Percentiles rank a stretch among this genome's conserved stretches.
Conservation (phyloP, 2,888 invertebrate species). For the Protophormia terraenovae region DNA sequence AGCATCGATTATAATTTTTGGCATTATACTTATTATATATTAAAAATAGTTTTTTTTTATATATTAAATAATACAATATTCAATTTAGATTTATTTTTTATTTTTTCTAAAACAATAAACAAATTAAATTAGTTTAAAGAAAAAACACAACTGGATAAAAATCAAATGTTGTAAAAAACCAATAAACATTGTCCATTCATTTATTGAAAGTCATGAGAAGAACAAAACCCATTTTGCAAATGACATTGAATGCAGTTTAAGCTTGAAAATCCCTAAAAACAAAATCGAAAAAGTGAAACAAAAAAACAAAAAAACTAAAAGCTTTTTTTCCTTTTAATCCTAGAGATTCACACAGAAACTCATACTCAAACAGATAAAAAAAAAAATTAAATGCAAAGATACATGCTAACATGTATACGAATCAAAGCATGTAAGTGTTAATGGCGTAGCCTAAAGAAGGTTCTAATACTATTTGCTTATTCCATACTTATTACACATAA, state of each 20-base stretch:
- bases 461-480: background rate
- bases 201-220: background rate
- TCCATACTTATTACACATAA: background rate
- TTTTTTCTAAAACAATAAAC: too few species aligned
- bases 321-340: slow-evolving; percentile 27
- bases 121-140: background rate
- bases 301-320: background rate
- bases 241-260: slow-evolving; percentile 38
- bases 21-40: too few species aligned
- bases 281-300: background rate
- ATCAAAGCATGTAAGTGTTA: background rate
- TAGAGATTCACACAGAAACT: background rate
- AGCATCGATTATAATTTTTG: too few species aligned
- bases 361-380: background rate
- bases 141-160: background rate
- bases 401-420: background rate
- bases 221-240: slow-evolving; percentile 6
- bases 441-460: background rate
- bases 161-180: background rate
- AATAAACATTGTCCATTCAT: background rate
- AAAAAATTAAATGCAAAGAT: background rate
- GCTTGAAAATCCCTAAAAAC: slow-evolving; percentile 27
- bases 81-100: too few species aligned
- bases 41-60: too few species aligned
- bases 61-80: too few species aligned